These are phyloP conservation scores for Elmis aenea DNA, from an alignment of 2,888 invertebrate species.

Conservation along the genomic window DNA sequence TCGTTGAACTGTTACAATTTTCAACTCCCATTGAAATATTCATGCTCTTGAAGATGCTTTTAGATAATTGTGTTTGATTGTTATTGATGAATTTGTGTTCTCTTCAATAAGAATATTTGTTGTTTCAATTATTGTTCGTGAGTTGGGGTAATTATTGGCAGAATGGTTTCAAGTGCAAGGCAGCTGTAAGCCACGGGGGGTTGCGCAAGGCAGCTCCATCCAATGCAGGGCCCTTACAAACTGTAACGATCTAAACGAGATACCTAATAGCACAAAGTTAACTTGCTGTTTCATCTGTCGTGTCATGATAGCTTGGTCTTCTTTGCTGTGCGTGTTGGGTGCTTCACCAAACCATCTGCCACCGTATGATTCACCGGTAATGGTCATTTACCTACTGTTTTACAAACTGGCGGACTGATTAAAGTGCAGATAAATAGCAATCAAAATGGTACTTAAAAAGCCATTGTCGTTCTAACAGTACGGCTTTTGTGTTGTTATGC, in stretches of 20 bases:
- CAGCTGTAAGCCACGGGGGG: conserved; percentile 30
- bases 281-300: conserved; percentile 36
- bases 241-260: conserved; percentile 21
- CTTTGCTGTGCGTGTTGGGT: conserved; percentile 26
- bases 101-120: too few relatives aligned
- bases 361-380: conserved; percentile 37
- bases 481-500: too few relatives aligned
- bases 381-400: conserved; percentile 36
- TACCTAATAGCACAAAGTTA: conserved; percentile 23
- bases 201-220: conserved; percentile 9
- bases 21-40: too few relatives aligned
- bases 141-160: conserved; percentile 28
- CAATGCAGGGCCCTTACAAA: conserved; percentile 16
- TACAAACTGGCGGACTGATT: neutral
- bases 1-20: too few relatives aligned
- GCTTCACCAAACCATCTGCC: conserved; percentile 38
- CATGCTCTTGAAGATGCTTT: too few relatives aligned
- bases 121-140: neutral
- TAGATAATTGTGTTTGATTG: too few relatives aligned
- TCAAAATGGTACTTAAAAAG: too few relatives aligned
- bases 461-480: too few relatives aligned
- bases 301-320: conserved; percentile 26
- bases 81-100: too few relatives aligned
- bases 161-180: conserved; percentile 28
- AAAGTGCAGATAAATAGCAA: neutral